Evolutionary conservation across 2,113 vertebrate genomes (phyloP).

Genomic region (Irena cyanogastra): DNA sequence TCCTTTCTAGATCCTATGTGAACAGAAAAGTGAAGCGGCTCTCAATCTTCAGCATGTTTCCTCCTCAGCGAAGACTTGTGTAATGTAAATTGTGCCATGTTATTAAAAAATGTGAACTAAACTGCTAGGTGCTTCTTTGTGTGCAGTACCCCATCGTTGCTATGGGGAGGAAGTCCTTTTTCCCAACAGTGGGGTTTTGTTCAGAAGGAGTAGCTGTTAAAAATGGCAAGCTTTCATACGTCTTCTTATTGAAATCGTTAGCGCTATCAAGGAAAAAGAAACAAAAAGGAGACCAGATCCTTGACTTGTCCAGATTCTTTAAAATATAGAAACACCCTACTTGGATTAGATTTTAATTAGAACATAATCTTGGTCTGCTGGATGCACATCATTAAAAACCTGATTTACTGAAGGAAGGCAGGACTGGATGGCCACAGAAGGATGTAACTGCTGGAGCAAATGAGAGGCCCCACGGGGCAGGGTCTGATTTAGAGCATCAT

Average conservation of each 20-base stretch:
- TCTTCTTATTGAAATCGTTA: neutral
- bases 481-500: neutral
- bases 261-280: neutral
- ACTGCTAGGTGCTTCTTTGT: conserved; percentile 75
- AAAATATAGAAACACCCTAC: accelerated
- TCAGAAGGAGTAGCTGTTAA: neutral
- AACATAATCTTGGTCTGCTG: neutral
- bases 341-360: neutral
- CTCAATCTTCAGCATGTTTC: conserved; percentile 96
- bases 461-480: neutral
- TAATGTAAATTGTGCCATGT: conserved; percentile 99
- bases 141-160: conserved; percentile 56
- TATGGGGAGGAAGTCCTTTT: neutral
- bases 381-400: neutral
- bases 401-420: neutral
- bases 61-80: conserved; percentile 95
- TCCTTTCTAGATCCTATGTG: conserved; percentile 95
- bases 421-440: neutral
- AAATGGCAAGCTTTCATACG: neutral
- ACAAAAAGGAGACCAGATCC: neutral
- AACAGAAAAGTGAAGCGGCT: conserved; percentile 87
- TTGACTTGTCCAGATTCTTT: neutral
- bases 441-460: neutral
- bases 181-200: neutral
- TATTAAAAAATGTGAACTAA: conserved; percentile 99